Evolutionary conservation across 2,113 vertebrate species (phyloP), one percentile per base, ranked within the genome.

Genomic region (Neoarius graeffei): DNA sequence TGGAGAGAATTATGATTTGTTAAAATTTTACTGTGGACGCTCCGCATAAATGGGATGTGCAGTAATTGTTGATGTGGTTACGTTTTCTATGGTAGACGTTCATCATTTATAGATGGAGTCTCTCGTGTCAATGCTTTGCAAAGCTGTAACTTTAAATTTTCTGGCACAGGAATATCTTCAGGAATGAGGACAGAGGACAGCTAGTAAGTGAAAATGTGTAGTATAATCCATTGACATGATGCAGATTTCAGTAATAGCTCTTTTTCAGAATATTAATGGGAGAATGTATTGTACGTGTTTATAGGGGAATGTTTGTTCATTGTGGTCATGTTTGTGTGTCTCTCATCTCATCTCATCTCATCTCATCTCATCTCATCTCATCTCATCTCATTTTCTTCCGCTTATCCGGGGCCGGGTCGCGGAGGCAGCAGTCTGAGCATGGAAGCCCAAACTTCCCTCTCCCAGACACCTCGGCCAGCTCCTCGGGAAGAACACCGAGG

Each of bases 221-320:
- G n/a, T 64, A 54, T 19, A 9, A 77, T 20, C 8, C 8, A n/a
- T 77, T 13, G 79, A 48, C 73, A 62, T 8, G 14, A 19, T 50
- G 1, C 56, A 50, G 73, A 54, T 30, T 80, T 64, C 15, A 27
- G 30, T 19, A 76, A 76, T 7, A 48, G 25, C 7, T 59, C 30
- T 48, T 30, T 54, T 69, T 60, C 59, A 57, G 30, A 4, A 14
- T 42, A 48, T 20, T 35, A 57, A 57, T 67, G 42, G 19, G 4
- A 35, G 13, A 80, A 56, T 5, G 3, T 56, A 60, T 13, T 19
- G 59, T 67, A 42, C 20, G 8, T 83, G 23, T 83, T 56, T 14
- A 67, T 9, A 77, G 42, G 25, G 15, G 69, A 60, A 50, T 56
- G 20, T 77, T 76, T 84, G 59, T 64, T 88, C 81, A 76, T 35